Conservation (phyloP, 2,113 vertebrate species). For the Polypterus senegalus region DNA sequence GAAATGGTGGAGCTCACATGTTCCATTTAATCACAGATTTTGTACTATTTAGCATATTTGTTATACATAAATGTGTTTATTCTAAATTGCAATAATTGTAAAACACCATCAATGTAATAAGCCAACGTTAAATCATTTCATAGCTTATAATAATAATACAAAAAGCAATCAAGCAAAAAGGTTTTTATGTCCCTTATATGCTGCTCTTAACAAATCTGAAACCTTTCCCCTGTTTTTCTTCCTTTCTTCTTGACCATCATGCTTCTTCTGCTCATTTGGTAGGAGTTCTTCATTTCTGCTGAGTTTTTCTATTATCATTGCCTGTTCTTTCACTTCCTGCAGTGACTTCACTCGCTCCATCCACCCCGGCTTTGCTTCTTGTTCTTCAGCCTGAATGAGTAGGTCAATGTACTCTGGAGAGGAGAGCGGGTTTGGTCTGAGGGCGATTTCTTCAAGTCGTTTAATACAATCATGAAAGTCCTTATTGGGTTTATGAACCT, state of each 20-base stretch:
- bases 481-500: background rate
- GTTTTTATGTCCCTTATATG: too few species aligned
- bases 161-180: too few species aligned
- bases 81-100: too few species aligned
- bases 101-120: too few species aligned
- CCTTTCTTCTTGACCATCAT: background rate
- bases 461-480: background rate
- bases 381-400: constrained; percentile 5
- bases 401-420: constrained; percentile 9
- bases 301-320: background rate
- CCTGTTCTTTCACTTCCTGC: background rate
- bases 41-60: too few species aligned
- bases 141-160: too few species aligned
- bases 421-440: constrained; percentile 7
- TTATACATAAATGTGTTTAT: too few species aligned
- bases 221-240: too few species aligned
- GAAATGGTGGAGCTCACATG: too few species aligned
- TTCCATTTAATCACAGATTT: too few species aligned
- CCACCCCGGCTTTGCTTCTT: background rate
- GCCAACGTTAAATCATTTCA: too few species aligned
- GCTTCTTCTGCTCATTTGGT: background rate
- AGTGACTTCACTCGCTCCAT: constrained; percentile 1
- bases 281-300: background rate
- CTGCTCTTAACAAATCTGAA: too few species aligned
- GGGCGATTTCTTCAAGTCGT: constrained; percentile 6